A percentile compares a stretch with the other conserved stretches of the same genome.
Evolutionary conservation across 2,888 invertebrate species (phyloP).

Genomic region (Dascillus cervinus): DNA sequence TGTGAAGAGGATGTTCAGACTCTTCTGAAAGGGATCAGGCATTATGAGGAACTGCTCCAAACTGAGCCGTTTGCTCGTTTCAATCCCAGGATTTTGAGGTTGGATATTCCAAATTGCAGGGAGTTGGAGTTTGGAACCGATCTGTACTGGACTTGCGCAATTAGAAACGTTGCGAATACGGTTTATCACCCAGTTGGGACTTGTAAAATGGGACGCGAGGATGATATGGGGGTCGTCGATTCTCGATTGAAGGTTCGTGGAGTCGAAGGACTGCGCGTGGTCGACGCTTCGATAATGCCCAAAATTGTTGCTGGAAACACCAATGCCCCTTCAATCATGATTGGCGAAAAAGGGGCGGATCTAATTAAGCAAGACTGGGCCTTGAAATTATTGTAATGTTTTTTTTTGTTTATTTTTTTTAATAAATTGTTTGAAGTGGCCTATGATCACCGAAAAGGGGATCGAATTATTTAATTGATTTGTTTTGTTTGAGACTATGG

Average conservation of each 20-base stretch:
- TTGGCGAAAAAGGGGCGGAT: constrained; percentile 46
- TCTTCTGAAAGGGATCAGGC: constrained; percentile 45
- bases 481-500: too few species aligned
- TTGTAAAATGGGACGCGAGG: constrained; percentile 69
- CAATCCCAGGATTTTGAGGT: constrained; percentile 33
- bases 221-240: constrained; percentile 65
- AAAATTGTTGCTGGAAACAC: constrained; percentile 53
- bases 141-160: constrained; percentile 49
- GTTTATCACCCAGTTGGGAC: constrained; percentile 23
- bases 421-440: too few species aligned
- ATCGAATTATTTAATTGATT: too few species aligned
- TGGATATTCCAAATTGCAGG: constrained; percentile 35
- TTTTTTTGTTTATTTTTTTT: too few species aligned
- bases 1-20: constrained; percentile 45
- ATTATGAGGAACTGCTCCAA: constrained; percentile 35
- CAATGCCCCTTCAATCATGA: constrained; percentile 44
- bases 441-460: too few species aligned
- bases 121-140: constrained; percentile 30
- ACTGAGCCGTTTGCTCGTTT: constrained; percentile 40
- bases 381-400: too few species aligned
- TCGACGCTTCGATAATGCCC: constrained; percentile 82
- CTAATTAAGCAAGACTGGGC: constrained; percentile 39
- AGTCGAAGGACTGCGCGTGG: constrained; percentile 57
- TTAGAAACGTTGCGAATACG: constrained; percentile 16
- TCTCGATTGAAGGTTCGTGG: constrained; percentile 59